Base-by-base conservation (phyloP, 1,140 invertebrate genomes). In the Scaptomyza pallida region DNA sequence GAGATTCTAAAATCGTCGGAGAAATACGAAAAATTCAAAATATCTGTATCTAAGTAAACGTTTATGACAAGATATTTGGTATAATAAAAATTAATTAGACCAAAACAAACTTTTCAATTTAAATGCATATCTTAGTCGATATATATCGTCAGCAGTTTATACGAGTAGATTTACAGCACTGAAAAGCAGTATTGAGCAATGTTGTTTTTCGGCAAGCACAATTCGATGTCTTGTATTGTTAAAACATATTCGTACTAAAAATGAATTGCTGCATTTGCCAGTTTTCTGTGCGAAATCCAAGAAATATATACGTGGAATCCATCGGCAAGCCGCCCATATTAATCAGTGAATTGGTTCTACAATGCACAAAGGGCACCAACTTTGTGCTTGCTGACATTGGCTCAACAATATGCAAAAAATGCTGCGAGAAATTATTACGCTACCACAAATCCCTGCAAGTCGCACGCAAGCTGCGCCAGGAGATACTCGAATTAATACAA, bases 181-280 rank as follows among this genome's bases (percentile, higher is more conserved):
- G 45, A 5, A 2, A 12, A 60, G 10, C 19, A 44, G 63, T 67
- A 51, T 67, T 67, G 47, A 12, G 13, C 17, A 67, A 51, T 44
- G 16, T 60, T 60, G 64, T 67, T 51, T 43, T 43, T 44, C 55
- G 37, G 55, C 26, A 44, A 30, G 55, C 47, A 43, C 33, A 60
- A 33, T 51, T 59, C 30, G 6, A 52, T 60, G 50, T 40, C 21
- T 62, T 62, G 54, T 69, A 62, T 69, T 43, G 47, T 59, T 15
- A 63, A 50, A 63, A 47, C 3, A 16, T 43, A 43, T 30, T 41
- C 2, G 33, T 23, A 6, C 10, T 54, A 30, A 82, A 71, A 41
- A 88, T 88, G 77, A 88, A 82, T 70, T 88, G 82, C 57, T 88
- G 82, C 61, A 78, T 88, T 72, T 88, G 82, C 44, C 82, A 88